Conservation (phyloP, 1,140 invertebrate genomes). For the Cheumatopsyche charites region DNA sequence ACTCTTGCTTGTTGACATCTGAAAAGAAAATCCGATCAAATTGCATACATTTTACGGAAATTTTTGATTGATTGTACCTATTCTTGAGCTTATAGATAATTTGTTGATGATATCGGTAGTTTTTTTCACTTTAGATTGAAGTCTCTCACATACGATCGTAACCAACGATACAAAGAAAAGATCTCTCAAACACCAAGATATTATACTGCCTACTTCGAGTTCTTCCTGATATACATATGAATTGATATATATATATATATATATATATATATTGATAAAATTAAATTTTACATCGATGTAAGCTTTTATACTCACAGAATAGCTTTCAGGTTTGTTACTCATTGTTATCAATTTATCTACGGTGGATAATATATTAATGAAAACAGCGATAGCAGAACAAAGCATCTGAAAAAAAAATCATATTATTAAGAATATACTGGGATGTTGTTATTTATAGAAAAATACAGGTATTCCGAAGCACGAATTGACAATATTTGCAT, state of each 20-base stretch:
- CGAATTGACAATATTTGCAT: constrained; percentile 46
- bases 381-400: constrained; percentile 40
- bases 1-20: constrained; percentile 43
- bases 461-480: constrained; percentile 44
- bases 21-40: constrained; percentile 22
- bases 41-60: neutral
- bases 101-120: constrained; percentile 45
- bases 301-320: no score
- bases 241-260: no score
- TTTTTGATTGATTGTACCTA: constrained; percentile 32
- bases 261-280: no score
- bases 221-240: constrained; percentile 34
- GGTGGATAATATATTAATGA: constrained; percentile 43
- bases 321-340: constrained; percentile 25
- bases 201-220: constrained; percentile 17
- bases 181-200: constrained; percentile 40
- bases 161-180: constrained; percentile 40
- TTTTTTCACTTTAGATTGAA: constrained; percentile 41
- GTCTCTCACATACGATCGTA: constrained; percentile 36
- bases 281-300: no score
- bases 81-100: constrained; percentile 42
- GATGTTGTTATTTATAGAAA: neutral
- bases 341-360: constrained; percentile 35
- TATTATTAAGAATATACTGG: constrained; percentile 8
- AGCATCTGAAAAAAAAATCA: constrained; percentile 42